phyloP scores from a whole-genome alignment of 2,888 invertebrate genomes.

The Diloba caeruleocephala region DNA sequence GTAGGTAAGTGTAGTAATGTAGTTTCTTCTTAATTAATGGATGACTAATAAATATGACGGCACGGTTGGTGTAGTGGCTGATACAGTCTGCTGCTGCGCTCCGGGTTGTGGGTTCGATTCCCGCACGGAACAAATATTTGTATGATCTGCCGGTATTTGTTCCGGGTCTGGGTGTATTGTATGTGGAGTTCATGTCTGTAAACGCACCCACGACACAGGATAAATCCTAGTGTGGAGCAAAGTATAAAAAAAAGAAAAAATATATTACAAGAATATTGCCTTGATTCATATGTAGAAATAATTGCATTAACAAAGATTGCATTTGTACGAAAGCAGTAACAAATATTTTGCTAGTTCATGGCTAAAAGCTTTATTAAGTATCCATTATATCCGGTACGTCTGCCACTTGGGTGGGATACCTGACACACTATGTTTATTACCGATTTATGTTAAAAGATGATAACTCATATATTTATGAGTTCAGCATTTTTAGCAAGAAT shows the following conservation, averaged over 20 bases:
- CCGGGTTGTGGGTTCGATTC: too few relatives aligned
- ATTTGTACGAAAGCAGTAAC: constrained; percentile 19
- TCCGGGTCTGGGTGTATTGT: too few relatives aligned
- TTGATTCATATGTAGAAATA: constrained; percentile 30
- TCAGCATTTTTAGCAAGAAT: neutral
- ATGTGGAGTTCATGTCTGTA: too few relatives aligned
- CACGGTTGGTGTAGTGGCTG: too few relatives aligned
- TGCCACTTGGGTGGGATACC: constrained; percentile 45
- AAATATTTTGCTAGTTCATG: constrained; percentile 26
- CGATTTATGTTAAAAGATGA: neutral
- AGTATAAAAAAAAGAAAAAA: too few relatives aligned
- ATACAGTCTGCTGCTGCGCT: too few relatives aligned
- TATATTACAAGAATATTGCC: neutral
- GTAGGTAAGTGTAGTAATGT: neutral
- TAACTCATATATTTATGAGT: too few relatives aligned
- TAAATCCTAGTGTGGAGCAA: too few relatives aligned
- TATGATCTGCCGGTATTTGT: too few relatives aligned
- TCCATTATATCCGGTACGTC: constrained; percentile 38
- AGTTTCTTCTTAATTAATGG: constrained; percentile 2
- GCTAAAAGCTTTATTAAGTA: constrained; percentile 52
- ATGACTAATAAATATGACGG: too few relatives aligned
- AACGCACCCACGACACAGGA: too few relatives aligned
- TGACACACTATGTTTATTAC: constrained; percentile 10
- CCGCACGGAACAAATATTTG: too few relatives aligned
- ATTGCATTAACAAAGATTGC: constrained; percentile 24